Conservation (phyloP, 2,113 vertebrate species). For the Himantopus leucocephalus region DNA sequence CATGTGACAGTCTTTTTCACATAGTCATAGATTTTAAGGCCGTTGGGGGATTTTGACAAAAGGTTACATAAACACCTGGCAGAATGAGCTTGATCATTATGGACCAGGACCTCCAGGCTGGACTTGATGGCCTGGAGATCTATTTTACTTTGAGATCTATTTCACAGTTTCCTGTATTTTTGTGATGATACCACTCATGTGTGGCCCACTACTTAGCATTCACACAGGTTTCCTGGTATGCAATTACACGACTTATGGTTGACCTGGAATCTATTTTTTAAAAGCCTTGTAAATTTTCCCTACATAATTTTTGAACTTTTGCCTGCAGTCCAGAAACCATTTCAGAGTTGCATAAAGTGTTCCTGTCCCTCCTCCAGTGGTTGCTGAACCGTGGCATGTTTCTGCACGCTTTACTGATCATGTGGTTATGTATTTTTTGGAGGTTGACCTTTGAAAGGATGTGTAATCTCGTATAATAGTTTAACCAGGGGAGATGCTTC, state of each 20-base stretch:
- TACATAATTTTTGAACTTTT: not conserved
- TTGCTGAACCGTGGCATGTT: not conserved
- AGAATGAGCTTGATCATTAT: rapidly evolving
- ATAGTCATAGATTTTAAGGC: not conserved
- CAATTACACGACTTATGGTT: not conserved
- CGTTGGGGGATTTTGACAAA: not conserved
- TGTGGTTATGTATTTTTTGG: not conserved
- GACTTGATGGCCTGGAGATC: not conserved
- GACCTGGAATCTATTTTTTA: not conserved
- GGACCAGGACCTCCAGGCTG: not conserved
- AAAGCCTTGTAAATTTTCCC: not conserved
- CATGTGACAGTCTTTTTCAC: not conserved
- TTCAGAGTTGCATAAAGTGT: not conserved
- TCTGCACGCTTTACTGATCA: not conserved
- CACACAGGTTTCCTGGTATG: not conserved
- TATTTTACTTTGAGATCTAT: not conserved
- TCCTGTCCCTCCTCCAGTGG: not conserved
- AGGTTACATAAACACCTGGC: not conserved
- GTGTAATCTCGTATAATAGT: not conserved
- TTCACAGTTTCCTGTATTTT: not conserved
- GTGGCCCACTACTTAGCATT: not conserved
- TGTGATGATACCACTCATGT: not conserved
- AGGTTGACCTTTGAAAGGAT: not conserved
- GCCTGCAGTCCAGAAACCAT: not conserved
- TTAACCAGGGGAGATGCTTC: not conserved